A percentile compares a stretch with the other conserved stretches of the same genome.
Evolutionary conservation across 2,797 vertebrate species (phyloP).

Genomic region (Pteropus rufus): DNA sequence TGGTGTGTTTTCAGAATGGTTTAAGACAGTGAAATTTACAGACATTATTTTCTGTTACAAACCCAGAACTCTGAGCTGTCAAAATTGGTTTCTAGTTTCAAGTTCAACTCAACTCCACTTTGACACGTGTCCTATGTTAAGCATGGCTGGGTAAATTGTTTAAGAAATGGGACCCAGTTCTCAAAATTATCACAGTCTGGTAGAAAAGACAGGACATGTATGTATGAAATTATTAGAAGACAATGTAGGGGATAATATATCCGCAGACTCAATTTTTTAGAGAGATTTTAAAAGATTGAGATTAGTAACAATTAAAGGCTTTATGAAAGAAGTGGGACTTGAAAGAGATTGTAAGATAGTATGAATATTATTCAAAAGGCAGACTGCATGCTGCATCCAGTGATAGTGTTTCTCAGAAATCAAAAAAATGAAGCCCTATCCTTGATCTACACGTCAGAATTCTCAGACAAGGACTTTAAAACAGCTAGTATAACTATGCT

Average conservation of each 20-base stretch:
- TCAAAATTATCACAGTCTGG: not conserved
- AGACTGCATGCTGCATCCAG: not conserved
- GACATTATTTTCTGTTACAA: constrained; percentile 19
- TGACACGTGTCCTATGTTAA: not conserved
- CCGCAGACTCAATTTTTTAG: not conserved
- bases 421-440: not conserved
- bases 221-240: not conserved
- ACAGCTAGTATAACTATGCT: not conserved
- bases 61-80: constrained; percentile 19
- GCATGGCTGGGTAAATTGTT: not conserved
- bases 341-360: not conserved
- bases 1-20: not conserved
- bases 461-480: not conserved
- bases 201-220: not conserved
- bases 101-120: not conserved
- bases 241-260: not conserved
- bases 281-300: not conserved
- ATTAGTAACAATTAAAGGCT: not conserved
- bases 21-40: not conserved
- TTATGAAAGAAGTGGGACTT: not conserved
- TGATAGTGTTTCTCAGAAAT: not conserved
- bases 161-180: not conserved
- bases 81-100: not conserved
- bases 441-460: not conserved
- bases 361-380: not conserved